Conservation (phyloP, 92 coral and sea anemone species). For the Bergia puertoricense region DNA sequence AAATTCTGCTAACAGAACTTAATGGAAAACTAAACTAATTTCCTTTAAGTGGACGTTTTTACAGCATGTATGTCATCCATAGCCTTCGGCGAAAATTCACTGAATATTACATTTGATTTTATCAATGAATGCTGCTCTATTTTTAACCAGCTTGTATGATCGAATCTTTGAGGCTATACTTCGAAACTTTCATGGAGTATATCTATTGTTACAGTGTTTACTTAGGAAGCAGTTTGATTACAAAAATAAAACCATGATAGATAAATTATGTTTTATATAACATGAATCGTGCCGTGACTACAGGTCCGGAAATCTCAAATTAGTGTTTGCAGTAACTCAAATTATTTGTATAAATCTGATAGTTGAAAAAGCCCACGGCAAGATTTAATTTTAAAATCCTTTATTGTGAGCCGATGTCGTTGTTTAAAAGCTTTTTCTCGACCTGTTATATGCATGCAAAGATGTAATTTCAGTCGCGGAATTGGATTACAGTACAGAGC, state of each 20-base stretch:
- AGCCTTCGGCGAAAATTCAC: conserved; percentile 3
- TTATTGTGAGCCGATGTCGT: background rate
- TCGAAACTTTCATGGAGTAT: background rate
- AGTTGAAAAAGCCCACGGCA: background rate
- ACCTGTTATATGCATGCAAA: background rate
- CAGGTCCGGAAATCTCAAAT: background rate
- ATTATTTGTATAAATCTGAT: too few species aligned
- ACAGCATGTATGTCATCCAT: background rate
- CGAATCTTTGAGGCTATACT: background rate
- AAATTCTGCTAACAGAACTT: background rate
- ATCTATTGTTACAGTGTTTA: background rate
- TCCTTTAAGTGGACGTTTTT: background rate
- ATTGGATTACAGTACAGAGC: background rate
- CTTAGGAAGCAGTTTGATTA: background rate
- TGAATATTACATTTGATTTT: background rate
- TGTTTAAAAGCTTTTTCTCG: background rate
- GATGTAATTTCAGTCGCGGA: background rate
- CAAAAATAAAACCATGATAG: background rate
- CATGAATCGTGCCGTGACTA: background rate
- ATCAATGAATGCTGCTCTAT: background rate
- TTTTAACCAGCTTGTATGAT: background rate
- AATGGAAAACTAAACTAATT: background rate
- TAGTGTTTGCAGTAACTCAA: background rate
- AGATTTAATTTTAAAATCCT: background rate
- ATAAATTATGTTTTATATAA: too few species aligned